Evolutionary conservation across 2,888 invertebrate genomes (phyloP).

Genomic region (Agapostemon virescens): DNA sequence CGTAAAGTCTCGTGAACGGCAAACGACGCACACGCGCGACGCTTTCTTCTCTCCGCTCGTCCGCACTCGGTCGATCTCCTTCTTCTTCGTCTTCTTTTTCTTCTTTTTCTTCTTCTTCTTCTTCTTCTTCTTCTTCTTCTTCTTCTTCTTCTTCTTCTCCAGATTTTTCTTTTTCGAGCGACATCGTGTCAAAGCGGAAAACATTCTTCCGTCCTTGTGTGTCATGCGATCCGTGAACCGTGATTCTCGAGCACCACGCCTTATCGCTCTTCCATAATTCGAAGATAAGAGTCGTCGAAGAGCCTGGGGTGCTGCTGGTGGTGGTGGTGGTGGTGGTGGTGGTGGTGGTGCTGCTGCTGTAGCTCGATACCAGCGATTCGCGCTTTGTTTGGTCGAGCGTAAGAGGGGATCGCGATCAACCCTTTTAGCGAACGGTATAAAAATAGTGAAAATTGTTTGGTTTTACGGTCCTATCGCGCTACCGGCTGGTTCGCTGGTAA

Average conservation of each 20-base stretch:
- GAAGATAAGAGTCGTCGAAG: slow-evolving; percentile 43
- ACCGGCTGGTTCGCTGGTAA: not conserved
- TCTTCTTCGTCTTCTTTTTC: not conserved
- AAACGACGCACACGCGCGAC: slow-evolving; percentile 4
- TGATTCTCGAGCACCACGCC: slow-evolving; percentile 33
- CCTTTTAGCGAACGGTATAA: slow-evolving; percentile 21
- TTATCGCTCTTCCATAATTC: slow-evolving; percentile 57
- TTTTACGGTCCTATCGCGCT: not conserved
- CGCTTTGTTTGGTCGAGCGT: slow-evolving; percentile 36
- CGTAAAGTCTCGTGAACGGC: slow-evolving; percentile 37
- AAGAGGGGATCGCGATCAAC: slow-evolving; percentile 5
- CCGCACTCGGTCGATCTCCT: not conserved
- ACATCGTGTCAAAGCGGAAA: slow-evolving; percentile 54
- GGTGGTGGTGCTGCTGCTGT: slow-evolving; percentile 40
- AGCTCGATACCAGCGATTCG: slow-evolving; percentile 22
- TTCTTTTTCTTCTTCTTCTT: slow-evolving; percentile 1
- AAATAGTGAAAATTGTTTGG: slow-evolving; percentile 9
- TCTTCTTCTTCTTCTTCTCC: not conserved
- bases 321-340: too few species aligned
- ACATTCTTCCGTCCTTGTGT: slow-evolving; percentile 56
- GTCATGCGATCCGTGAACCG: slow-evolving; percentile 46
- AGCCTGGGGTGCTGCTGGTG: too few species aligned
- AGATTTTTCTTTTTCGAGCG: slow-evolving; percentile 42
- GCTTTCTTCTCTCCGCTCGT: slow-evolving; percentile 18
- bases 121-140: too few species aligned